A percentile compares a stretch with the other conserved stretches of the same genome.
Conservation (phyloP, 2,113 vertebrate species). For the Natator depressus region DNA sequence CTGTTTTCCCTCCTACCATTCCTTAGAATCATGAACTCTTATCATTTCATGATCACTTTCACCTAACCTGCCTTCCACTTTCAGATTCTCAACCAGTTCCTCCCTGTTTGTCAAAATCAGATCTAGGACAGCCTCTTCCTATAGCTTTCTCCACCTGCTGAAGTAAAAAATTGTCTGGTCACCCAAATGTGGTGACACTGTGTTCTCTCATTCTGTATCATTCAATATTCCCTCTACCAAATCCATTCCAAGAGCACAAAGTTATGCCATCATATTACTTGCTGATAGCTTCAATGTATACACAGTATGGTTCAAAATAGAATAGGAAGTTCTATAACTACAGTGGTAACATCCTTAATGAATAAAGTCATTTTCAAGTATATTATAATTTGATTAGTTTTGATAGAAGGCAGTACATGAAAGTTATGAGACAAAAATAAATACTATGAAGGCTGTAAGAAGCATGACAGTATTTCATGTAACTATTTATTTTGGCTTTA, state of each 20-base stretch:
- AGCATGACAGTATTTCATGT: rapidly evolving
- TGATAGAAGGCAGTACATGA: constrained; percentile 2
- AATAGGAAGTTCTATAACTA: constrained; percentile 17
- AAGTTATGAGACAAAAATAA: constrained; percentile 4
- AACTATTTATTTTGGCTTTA: constrained; percentile 27
- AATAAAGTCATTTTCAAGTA: constrained; percentile 34
- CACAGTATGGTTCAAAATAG: constrained; percentile 35
- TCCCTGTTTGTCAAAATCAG: too few species aligned
- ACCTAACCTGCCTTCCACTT: too few species aligned
- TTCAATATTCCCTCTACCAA: constrained; percentile 37
- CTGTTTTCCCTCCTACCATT: too few species aligned
- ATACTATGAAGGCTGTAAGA: background rate
- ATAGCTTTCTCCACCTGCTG: too few species aligned
- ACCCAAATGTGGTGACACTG: background rate
- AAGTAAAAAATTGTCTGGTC: too few species aligned
- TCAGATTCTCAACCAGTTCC: too few species aligned
- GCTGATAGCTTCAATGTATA: constrained; percentile 13
- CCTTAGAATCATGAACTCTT: too few species aligned
- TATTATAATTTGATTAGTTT: background rate
- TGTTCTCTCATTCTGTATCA: constrained; percentile 11
- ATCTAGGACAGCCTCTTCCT: too few species aligned
- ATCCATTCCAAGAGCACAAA: constrained; percentile 29
- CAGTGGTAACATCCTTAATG: constrained; percentile 17
- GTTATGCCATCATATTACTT: constrained; percentile 3
- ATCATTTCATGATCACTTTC: too few species aligned